These are phyloP conservation scores for Lerista edwardsae DNA, from an alignment of 2,797 vertebrate species.

Conservation along the genomic window DNA sequence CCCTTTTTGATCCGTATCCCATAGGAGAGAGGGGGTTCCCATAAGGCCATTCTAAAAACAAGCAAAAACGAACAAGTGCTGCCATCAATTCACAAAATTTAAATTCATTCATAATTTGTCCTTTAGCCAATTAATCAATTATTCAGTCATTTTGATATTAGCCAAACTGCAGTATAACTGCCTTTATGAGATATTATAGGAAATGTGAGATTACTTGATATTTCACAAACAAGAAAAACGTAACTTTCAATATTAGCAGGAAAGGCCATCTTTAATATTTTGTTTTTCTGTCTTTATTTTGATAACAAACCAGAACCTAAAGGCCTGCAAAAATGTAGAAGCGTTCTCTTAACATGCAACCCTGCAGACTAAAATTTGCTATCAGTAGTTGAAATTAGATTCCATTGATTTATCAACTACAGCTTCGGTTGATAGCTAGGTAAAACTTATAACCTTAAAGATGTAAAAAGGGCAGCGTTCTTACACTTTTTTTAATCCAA, in stretches of 20 bases:
- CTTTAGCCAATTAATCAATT: not conserved
- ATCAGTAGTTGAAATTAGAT: slow-evolving; percentile 10
- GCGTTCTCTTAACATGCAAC: not conserved
- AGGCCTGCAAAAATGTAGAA: not conserved
- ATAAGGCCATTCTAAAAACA: fast-evolving
- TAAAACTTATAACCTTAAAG: not conserved
- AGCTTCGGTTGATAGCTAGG: not conserved
- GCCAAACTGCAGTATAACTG: not conserved
- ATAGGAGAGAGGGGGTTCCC: slow-evolving; percentile 33
- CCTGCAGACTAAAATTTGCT: too few relatives aligned
- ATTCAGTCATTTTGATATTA: not conserved
- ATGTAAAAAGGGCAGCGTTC: not conserved
- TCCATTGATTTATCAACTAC: slow-evolving; percentile 40
- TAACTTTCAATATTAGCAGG: not conserved
- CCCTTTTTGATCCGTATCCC: slow-evolving; percentile 41
- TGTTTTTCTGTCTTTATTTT: not conserved
- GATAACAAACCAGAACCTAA: not conserved
- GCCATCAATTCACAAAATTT: not conserved
- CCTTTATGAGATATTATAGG: not conserved
- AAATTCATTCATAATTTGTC: not conserved
- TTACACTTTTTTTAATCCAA: not conserved
- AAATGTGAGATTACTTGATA: not conserved
- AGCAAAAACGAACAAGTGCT: not conserved
- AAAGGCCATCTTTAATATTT: not conserved
- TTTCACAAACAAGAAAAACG: not conserved